Evolutionary conservation across 2,113 vertebrate species (phyloP).

Genomic region (Podarcis raffonei): DNA sequence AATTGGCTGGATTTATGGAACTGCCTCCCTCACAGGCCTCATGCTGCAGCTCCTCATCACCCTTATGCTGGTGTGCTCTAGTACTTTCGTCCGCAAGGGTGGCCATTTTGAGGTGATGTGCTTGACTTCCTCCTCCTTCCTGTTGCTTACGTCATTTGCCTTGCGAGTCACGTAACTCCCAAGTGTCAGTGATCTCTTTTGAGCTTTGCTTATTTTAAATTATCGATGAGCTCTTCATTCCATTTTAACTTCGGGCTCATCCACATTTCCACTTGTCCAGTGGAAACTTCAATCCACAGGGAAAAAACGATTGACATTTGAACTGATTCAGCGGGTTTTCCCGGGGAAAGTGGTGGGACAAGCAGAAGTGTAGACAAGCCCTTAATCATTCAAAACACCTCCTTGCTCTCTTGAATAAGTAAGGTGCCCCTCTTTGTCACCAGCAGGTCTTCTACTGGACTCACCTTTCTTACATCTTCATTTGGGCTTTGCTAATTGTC

Average conservation of each 20-base stretch:
- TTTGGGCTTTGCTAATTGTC: conserved; percentile 86
- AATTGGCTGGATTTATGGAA: conserved; percentile 81
- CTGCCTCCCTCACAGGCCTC: conserved; percentile 77
- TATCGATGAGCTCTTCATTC: not conserved
- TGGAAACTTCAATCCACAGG: no score
- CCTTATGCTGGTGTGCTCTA: conserved; percentile 84
- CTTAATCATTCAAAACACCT: no score
- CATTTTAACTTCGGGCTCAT: no score
- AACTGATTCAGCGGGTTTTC: no score
- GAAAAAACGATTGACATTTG: no score
- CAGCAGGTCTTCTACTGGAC: conserved; percentile 91
- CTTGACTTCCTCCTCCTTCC: not conserved
- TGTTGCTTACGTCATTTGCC: not conserved
- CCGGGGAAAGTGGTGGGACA: no score
- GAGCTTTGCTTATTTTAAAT: not conserved
- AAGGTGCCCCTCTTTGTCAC: not conserved
- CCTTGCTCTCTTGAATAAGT: not conserved
- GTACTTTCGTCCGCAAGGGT: conserved; percentile 81
- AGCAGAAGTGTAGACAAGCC: no score
- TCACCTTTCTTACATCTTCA: conserved; percentile 84
- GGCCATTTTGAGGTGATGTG: conserved; percentile 85
- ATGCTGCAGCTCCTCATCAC: conserved; percentile 79
- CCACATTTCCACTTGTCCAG: no score
- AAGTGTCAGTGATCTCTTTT: not conserved
- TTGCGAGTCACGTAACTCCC: not conserved